phyloP scores from a whole-genome alignment of 2,888 invertebrate species.

The Orthosia gracilis region DNA sequence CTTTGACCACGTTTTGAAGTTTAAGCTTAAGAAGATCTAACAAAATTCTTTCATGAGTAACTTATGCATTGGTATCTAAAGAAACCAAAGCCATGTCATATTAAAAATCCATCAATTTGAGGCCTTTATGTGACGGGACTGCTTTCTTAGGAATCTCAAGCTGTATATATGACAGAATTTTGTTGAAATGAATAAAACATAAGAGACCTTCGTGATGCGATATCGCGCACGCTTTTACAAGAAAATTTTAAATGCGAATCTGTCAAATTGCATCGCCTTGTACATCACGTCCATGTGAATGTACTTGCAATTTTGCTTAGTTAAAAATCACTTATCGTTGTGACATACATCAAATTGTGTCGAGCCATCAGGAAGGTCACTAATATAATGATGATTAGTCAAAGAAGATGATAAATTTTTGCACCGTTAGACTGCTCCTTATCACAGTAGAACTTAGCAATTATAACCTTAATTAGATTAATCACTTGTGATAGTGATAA shows the following conservation, averaged over 20 bases:
- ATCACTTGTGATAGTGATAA: not conserved
- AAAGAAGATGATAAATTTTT: slow-evolving; percentile 5
- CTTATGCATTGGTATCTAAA: not conserved
- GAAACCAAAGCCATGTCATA: no score
- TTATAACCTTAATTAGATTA: slow-evolving; percentile 3
- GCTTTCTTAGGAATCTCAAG: not conserved
- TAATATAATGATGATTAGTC: not conserved
- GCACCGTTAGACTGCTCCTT: slow-evolving; percentile 20
- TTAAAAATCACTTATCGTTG: no score
- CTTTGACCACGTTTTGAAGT: not conserved
- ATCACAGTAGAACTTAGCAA: not conserved
- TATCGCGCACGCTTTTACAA: no score
- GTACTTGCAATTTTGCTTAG: no score
- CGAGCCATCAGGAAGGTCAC: no score
- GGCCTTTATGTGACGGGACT: not conserved
- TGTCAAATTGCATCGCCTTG: no score
- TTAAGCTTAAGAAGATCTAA: not conserved
- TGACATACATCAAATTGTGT: no score
- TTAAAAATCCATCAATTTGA: not conserved
- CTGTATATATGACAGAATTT: not conserved
- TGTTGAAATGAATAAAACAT: not conserved
- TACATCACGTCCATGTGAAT: no score
- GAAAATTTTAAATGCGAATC: no score
- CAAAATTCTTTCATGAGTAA: not conserved
- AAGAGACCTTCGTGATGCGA: no score